Evolutionary conservation across 1,140 invertebrate genomes (phyloP), one percentile per base, ranked within the genome.

Genomic region (Drosophila truncata): DNA sequence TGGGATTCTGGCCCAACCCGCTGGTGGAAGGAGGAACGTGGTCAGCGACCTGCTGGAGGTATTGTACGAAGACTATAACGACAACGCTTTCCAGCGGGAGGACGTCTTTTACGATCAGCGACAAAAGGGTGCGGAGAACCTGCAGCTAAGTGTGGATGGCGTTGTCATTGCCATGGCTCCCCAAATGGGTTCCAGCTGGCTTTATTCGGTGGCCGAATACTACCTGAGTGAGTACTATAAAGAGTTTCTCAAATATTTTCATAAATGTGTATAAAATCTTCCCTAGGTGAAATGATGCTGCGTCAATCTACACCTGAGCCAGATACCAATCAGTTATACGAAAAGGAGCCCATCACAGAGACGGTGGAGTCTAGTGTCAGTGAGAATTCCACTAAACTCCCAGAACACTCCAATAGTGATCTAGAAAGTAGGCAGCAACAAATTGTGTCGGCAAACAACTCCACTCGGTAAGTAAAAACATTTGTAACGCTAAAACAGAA

Each of bases 51-150:
- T 88, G n/a, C 52, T 88, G 31, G 84, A 84, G n/a, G 54, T 81
- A 2, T 29, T 90, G 9, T 79, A 85, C 49, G 76, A 92, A n/a
- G 79, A 92, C 64, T 85, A 88, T 33, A 64, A 33, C 6, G 85
- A 88, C 25, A 78, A 85, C 63, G 75, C 67, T 18, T 90, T 71
- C 41, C 77, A 81, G 54, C 65, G 73, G 47, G 90, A 92, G 55
- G 80, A 92, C 42, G 31, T 92, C 7, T 78, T 91, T 27, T 91
- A 90, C 42, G 91, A 92, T 63, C 91, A 92, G 33, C 61, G 91
- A 0, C 91, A 92, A 47, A 91, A 92, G 60, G 91, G 91, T 3
- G 49, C 71, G 0, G 87, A 92, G 35, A 92, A 92, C 63, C 55
- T 84, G 11, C 82, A 87, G 47, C 44, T 92, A 18, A 78, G 62